Conservation (phyloP, 2,797 vertebrate genomes). For the Smutsia temminckii region DNA sequence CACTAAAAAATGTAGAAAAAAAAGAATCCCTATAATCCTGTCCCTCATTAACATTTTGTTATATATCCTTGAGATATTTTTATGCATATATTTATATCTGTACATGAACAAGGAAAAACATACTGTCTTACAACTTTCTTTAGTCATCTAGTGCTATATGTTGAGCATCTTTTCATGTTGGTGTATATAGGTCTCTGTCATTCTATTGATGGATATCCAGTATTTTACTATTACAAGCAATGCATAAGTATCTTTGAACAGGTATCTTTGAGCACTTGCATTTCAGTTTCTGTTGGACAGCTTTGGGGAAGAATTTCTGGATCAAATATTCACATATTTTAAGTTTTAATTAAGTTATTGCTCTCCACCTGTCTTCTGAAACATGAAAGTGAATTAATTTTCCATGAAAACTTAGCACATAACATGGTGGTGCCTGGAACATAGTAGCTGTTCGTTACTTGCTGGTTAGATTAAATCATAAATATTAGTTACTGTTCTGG, state of each 20-base stretch:
- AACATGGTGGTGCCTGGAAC: not conserved
- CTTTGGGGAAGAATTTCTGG: slow-evolving; percentile 39
- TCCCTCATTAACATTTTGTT: not conserved
- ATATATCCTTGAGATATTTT: not conserved
- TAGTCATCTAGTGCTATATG: not conserved
- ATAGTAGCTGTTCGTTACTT: not conserved
- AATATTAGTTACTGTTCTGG: slow-evolving; percentile 9
- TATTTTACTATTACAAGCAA: slow-evolving; percentile 36
- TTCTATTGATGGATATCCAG: not conserved
- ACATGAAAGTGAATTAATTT: slow-evolving; percentile 41
- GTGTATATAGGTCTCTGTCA: not conserved
- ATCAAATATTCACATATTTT: slow-evolving; percentile 10
- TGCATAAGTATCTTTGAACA: not conserved
- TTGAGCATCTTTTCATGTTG: not conserved
- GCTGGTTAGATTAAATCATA: slow-evolving; percentile 20
- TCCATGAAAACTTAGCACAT: slow-evolving; percentile 29
- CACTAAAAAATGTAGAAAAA: not conserved
- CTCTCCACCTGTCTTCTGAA: not conserved
- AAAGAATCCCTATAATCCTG: not conserved
- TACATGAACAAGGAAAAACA: slow-evolving; percentile 5
- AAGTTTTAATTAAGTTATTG: slow-evolving; percentile 39
- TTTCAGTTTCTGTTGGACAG: not conserved
- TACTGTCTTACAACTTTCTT: not conserved
- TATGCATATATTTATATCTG: not conserved
- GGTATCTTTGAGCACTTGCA: not conserved